Evolutionary conservation across 1,140 invertebrate species (phyloP).

Genomic region (Apocrypta bakeri): DNA sequence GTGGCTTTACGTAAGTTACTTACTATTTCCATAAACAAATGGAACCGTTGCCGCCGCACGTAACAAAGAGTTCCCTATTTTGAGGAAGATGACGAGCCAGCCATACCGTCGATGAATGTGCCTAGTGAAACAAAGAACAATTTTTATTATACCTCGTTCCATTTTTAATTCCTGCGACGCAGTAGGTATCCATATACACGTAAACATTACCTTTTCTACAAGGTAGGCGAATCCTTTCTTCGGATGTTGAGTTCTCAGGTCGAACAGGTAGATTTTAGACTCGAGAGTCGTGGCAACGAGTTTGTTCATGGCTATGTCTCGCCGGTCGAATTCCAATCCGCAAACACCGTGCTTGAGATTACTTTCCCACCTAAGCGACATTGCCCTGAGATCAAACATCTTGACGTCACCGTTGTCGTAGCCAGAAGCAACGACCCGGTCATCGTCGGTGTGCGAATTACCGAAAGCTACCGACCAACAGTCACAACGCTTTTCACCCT

Average conservation of each 20-base stretch:
- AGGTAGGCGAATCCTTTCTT: constrained; percentile 89
- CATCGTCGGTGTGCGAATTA: constrained; percentile 89
- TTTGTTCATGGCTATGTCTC: constrained; percentile 97
- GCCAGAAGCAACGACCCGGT: constrained; percentile 90
- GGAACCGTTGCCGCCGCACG: constrained; percentile 90
- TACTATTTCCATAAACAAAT: constrained; percentile 95
- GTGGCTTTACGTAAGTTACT: constrained; percentile 61
- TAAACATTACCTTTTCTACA: constrained; percentile 80
- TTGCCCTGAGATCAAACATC: constrained; percentile 92
- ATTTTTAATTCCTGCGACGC: not conserved
- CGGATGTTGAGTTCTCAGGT: constrained; percentile 90
- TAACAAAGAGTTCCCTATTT: constrained; percentile 93
- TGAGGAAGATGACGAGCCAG: constrained; percentile 90
- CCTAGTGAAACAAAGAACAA: constrained; percentile 73
- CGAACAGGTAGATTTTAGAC: constrained; percentile 92
- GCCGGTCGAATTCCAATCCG: constrained; percentile 92
- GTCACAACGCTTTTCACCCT: constrained; percentile 81
- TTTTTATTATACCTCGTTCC: constrained; percentile 9
- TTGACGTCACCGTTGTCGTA: constrained; percentile 98
- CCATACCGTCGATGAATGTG: constrained; percentile 90
- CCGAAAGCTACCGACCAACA: constrained; percentile 93
- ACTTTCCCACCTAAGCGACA: constrained; percentile 91
- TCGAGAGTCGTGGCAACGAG: constrained; percentile 94
- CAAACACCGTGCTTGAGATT: constrained; percentile 97
- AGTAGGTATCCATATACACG: not conserved